A percentile compares a stretch with the other conserved stretches of the same genome.
These are phyloP conservation scores for Podilymbus podiceps DNA, from an alignment of 2,113 vertebrate species.

Conservation along the genomic window DNA sequence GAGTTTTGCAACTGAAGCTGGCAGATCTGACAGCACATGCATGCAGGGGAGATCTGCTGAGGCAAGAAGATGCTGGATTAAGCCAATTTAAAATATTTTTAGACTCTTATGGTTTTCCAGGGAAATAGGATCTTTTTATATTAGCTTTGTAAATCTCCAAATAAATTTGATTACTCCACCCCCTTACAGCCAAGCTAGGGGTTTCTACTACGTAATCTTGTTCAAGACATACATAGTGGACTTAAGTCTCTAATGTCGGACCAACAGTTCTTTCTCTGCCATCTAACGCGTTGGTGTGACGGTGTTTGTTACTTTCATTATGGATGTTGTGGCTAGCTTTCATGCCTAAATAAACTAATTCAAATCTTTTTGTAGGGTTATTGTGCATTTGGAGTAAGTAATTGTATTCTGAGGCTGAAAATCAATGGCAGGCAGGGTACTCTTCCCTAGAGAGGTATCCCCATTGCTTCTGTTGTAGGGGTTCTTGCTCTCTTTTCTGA, in stretches of 20 bases:
- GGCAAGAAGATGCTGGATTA: slow-evolving; percentile 2
- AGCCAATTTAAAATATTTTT: slow-evolving; percentile 23
- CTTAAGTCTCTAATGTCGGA: not conserved
- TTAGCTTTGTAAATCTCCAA: not conserved
- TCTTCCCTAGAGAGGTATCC: not conserved
- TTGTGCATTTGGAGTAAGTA: not conserved
- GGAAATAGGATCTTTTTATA: not conserved
- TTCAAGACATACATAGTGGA: not conserved
- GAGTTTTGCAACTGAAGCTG: not conserved
- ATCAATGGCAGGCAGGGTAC: not conserved
- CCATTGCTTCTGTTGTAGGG: not conserved
- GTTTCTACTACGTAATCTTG: not conserved
- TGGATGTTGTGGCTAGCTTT: not conserved
- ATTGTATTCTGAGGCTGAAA: not conserved
- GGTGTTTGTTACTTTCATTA: not conserved
- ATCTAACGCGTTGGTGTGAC: accelerated
- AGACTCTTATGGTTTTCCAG: not conserved
- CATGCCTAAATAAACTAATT: not conserved
- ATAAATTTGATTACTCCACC: not conserved
- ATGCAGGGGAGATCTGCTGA: not conserved
- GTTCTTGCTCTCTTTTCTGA: not conserved
- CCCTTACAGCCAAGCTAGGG: not conserved
- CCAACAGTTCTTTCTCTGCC: not conserved
- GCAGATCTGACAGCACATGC: slow-evolving; percentile 6
- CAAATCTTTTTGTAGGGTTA: not conserved